Evolutionary conservation across 2,888 invertebrate species (phyloP).

Genomic region (Melipona bicolor): DNA sequence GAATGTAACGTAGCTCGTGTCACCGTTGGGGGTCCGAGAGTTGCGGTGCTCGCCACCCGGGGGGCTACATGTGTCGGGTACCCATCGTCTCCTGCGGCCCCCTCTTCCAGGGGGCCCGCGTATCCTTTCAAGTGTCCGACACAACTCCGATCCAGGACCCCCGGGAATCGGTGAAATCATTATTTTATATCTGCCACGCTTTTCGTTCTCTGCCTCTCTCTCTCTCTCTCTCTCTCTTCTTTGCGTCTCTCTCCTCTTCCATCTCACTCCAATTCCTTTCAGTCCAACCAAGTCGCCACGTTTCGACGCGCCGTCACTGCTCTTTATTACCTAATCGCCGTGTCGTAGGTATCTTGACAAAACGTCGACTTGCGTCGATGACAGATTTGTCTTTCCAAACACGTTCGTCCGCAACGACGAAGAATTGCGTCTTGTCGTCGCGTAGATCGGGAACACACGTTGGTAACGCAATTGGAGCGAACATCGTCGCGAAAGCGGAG

Average conservation of each 20-base stretch:
- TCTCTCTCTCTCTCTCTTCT: not conserved
- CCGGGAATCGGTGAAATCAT: slow-evolving; percentile 75
- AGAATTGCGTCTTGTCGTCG: no score
- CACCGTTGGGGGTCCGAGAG: slow-evolving; percentile 78
- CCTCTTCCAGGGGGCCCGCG: slow-evolving; percentile 42
- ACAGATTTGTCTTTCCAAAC: no score
- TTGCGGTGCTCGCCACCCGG: slow-evolving; percentile 76
- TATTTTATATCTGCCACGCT: slow-evolving; percentile 67
- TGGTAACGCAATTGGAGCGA: not conserved
- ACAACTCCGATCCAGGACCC: slow-evolving; percentile 55
- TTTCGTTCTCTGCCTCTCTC: not conserved
- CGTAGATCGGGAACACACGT: not conserved
- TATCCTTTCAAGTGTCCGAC: slow-evolving; percentile 80
- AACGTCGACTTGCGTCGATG: no score
- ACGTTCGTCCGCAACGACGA: no score
- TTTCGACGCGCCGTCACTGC: not conserved
- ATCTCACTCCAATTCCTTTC: not conserved
- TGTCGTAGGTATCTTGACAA: not conserved
- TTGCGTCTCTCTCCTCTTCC: not conserved
- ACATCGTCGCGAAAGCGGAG: not conserved
- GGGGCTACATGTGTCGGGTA: slow-evolving; percentile 80
- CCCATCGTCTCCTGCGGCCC: slow-evolving; percentile 61
- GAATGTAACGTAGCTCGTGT: slow-evolving; percentile 76
- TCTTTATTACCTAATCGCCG: not conserved
- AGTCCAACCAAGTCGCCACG: not conserved